Evolutionary conservation across 2,888 invertebrate species (phyloP).

Genomic region (Eurois occulta): DNA sequence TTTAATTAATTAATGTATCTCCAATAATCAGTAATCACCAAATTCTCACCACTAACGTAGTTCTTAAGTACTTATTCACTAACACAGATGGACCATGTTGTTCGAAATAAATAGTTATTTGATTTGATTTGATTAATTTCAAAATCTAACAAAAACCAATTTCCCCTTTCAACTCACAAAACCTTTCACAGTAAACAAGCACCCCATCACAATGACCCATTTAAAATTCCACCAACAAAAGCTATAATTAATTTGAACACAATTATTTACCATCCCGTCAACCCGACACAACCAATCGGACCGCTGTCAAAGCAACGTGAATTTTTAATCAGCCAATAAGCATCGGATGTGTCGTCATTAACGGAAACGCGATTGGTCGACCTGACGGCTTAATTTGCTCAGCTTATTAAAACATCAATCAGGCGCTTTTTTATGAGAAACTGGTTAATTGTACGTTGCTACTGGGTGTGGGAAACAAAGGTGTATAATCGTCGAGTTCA

Average conservation of each 20-base stretch:
- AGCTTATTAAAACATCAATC: conserved; percentile 68
- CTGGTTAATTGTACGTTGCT: conserved; percentile 38
- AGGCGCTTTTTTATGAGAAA: conserved; percentile 56
- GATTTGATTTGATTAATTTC: no score
- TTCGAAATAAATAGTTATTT: no score
- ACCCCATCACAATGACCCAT: background rate
- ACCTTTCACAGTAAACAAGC: background rate
- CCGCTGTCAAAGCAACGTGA: conserved; percentile 34
- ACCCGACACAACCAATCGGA: conserved; percentile 20
- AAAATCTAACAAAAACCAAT: background rate
- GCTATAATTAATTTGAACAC: conserved; percentile 28
- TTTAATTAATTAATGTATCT: no score
- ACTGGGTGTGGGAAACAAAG: background rate
- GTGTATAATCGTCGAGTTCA: background rate
- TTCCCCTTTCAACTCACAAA: background rate
- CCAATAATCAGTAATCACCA: no score
- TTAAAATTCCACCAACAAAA: conserved; percentile 14
- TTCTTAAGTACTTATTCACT: no score
- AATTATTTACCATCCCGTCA: conserved; percentile 44
- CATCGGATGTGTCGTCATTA: conserved; percentile 60
- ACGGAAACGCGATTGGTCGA: conserved; percentile 34
- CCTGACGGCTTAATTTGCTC: conserved; percentile 68
- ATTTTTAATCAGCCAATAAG: conserved; percentile 58
- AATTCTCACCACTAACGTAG: no score
- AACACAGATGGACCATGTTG: no score